Conservation (phyloP, 1,140 invertebrate species). For the Drosophila equinoxialis region DNA sequence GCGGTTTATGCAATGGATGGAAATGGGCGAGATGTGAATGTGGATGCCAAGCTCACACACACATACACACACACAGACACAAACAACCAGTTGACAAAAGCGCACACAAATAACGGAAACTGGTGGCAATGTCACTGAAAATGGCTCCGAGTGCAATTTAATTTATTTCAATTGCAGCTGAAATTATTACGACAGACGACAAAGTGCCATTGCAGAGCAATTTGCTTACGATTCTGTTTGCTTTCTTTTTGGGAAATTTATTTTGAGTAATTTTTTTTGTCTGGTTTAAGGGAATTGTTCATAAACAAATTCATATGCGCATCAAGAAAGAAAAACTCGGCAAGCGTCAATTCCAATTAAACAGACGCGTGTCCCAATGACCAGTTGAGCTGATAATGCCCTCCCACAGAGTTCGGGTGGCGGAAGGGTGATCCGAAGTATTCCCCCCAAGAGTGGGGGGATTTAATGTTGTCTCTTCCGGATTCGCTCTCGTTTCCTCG, state of each 20-base stretch:
- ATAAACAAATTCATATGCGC: conserved; percentile 68
- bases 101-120: conserved; percentile 59
- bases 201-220: conserved; percentile 68
- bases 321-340: conserved; percentile 59
- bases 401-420: not conserved
- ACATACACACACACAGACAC: conserved; percentile 14
- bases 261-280: conserved; percentile 20
- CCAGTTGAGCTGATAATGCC: conserved; percentile 43
- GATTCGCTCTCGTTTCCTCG: not conserved
- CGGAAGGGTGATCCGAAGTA: not conserved
- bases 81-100: conserved; percentile 51
- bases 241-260: conserved; percentile 22
- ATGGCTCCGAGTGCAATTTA: conserved; percentile 77
- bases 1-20: conserved; percentile 21
- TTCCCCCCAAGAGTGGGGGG: not conserved
- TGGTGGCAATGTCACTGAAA: conserved; percentile 48
- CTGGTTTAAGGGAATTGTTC: conserved; percentile 55
- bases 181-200: conserved; percentile 77
- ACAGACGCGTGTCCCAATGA: conserved; percentile 59
- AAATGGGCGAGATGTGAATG: conserved; percentile 4
- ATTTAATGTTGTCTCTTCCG: not conserved
- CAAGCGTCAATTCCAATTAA: conserved; percentile 79
- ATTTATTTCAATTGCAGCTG: conserved; percentile 78
- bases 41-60: conserved; percentile 22
- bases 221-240: conserved; percentile 42